Percentiles rank a stretch among this genome's conserved stretches.
These are phyloP conservation scores for Drosophila pruinosa DNA, from an alignment of 1,140 invertebrate species.

Conservation along the genomic window DNA sequence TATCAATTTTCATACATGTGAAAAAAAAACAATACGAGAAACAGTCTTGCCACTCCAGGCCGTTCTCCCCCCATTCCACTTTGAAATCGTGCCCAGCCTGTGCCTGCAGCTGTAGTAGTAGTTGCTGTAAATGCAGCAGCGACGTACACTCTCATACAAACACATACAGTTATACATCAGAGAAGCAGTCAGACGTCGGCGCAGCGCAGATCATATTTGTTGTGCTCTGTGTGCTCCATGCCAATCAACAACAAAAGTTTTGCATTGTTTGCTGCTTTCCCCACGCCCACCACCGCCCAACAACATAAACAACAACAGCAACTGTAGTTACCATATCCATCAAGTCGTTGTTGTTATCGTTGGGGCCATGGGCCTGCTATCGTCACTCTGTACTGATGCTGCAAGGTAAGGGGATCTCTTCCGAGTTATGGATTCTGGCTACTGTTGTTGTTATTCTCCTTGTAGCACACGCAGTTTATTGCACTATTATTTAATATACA, in stretches of 20 bases:
- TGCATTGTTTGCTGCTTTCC: conserved; percentile 47
- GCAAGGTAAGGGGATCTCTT: conserved; percentile 48
- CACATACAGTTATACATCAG: not conserved
- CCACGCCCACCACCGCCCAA: conserved; percentile 37
- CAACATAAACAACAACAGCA: conserved; percentile 11
- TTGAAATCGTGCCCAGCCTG: conserved; percentile 47
- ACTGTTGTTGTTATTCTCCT: conserved; percentile 19
- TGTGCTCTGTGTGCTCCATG: conserved; percentile 37
- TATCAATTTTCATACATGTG: conserved; percentile 48
- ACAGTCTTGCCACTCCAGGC: not conserved
- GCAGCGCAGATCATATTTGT: conserved; percentile 30
- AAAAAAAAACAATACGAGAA: conserved; percentile 25
- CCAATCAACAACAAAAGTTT: conserved; percentile 57
- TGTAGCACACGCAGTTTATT: conserved; percentile 36
- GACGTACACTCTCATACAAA: conserved; percentile 7
- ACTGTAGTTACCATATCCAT: conserved; percentile 25
- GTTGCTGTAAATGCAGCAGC: conserved; percentile 25
- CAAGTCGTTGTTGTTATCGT: conserved; percentile 30
- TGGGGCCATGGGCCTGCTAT: conserved; percentile 36
- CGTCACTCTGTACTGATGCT: conserved; percentile 13
- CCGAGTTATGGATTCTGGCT: conserved; percentile 6
- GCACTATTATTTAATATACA: conserved; percentile 30
- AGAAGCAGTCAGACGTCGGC: conserved; percentile 6
- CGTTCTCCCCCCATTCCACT: conserved; percentile 8
- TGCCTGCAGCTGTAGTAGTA: conserved; percentile 36